Evolutionary conservation across 2,888 invertebrate species (phyloP).

Genomic region (Dasypolia templi): DNA sequence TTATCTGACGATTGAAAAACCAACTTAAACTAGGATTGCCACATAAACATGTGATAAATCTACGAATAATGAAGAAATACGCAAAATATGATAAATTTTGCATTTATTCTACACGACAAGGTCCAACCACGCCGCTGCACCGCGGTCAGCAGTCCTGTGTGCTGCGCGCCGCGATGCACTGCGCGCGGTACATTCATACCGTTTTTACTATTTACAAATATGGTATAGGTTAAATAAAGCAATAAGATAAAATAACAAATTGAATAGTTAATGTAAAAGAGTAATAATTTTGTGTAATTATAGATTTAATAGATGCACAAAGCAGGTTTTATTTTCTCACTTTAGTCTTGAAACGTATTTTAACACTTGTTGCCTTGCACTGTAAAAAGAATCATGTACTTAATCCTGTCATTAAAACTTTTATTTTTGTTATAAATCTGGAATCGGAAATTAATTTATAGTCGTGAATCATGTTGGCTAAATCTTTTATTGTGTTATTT

Average conservation of each 20-base stretch:
- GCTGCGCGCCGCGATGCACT: slow-evolving; percentile 5
- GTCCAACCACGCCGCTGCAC: slow-evolving; percentile 34
- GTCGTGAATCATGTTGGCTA: slow-evolving; percentile 42
- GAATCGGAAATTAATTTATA: slow-evolving; percentile 52
- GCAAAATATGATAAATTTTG: slow-evolving; percentile 64
- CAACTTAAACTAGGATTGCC: slow-evolving; percentile 36
- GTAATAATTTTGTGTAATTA: slow-evolving; percentile 61
- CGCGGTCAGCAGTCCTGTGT: neutral
- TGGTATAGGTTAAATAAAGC: slow-evolving; percentile 57
- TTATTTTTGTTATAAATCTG: slow-evolving; percentile 42
- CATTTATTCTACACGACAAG: slow-evolving; percentile 56
- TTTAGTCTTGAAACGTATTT: slow-evolving; percentile 46
- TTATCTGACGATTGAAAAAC: neutral
- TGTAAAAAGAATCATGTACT: slow-evolving; percentile 62
- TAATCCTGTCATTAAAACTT: slow-evolving; percentile 40
- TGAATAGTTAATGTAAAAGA: slow-evolving; percentile 55
- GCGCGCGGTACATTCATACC: slow-evolving; percentile 41
- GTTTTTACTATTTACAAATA: slow-evolving; percentile 63
- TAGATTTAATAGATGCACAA: slow-evolving; percentile 60
- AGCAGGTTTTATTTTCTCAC: slow-evolving; percentile 56
- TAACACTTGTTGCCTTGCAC: slow-evolving; percentile 65
- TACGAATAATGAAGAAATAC: slow-evolving; percentile 53
- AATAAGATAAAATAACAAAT: slow-evolving; percentile 65
- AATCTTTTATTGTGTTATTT: slow-evolving; percentile 48
- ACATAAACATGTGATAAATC: slow-evolving; percentile 53